Conservation (phyloP, 2,888 invertebrate genomes). For the Oeneis ivallda region DNA sequence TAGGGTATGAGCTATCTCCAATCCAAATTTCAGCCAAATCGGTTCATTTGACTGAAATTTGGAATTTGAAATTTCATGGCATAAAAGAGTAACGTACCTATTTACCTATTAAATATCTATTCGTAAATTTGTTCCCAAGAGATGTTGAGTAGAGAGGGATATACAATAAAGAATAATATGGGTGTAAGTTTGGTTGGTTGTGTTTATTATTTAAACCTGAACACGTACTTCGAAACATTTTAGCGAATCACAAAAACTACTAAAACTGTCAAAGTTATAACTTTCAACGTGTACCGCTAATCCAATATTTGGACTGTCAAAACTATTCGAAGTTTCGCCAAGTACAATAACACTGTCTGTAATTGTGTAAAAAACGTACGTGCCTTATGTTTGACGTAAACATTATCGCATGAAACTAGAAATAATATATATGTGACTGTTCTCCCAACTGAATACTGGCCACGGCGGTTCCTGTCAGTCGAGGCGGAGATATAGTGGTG, state of each 20-base stretch:
- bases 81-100: too few species aligned
- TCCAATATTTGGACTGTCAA: slow-evolving; percentile 24
- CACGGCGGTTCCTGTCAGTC: too few species aligned
- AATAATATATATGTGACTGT: too few species aligned
- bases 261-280: slow-evolving; percentile 18
- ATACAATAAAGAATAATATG: background rate
- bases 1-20: too few species aligned
- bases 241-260: slow-evolving; percentile 14
- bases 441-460: too few species aligned
- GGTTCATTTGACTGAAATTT: too few species aligned
- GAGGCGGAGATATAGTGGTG: too few species aligned
- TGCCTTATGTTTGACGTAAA: background rate
- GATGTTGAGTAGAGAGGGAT: too few species aligned
- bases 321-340: slow-evolving; percentile 12
- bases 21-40: too few species aligned
- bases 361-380: slow-evolving; percentile 14
- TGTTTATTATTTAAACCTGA: background rate
- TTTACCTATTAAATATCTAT: too few species aligned
- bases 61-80: too few species aligned
- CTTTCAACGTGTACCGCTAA: background rate
- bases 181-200: background rate
- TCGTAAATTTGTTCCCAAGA: background rate
- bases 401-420: too few species aligned
- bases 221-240: slow-evolving; percentile 23
- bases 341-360: slow-evolving; percentile 3